A percentile compares a stretch with the other conserved stretches of the same genome.
phyloP scores from a whole-genome alignment of 2,113 vertebrate species.

The Carollia perspicillata region DNA sequence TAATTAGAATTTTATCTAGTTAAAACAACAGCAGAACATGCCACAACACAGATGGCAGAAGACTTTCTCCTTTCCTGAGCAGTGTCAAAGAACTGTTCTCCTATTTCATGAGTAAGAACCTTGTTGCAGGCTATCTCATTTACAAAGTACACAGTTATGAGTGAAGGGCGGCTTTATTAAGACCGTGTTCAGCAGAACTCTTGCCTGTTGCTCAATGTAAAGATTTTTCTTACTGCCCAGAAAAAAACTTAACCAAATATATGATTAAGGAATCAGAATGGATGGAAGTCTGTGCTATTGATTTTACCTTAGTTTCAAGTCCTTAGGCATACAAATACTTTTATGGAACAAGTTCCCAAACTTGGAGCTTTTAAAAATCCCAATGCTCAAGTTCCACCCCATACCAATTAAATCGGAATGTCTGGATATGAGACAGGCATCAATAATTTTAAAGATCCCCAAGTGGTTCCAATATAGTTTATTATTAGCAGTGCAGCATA shows the following conservation, averaged over 20 bases:
- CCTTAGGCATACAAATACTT: slow-evolving; percentile 19
- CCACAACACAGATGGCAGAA: slow-evolving; percentile 65
- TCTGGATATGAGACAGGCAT: background rate
- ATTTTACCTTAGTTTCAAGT: slow-evolving; percentile 27
- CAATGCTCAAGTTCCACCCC: background rate
- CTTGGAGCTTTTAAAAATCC: background rate
- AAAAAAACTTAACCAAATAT: slow-evolving; percentile 39
- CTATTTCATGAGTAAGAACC: slow-evolving; percentile 47
- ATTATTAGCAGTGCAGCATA: background rate
- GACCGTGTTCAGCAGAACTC: slow-evolving; percentile 10
- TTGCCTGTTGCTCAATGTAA: slow-evolving; percentile 30
- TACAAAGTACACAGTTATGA: slow-evolving; percentile 11
- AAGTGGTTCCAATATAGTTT: background rate
- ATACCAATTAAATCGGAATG: background rate
- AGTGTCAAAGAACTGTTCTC: slow-evolving; percentile 53
- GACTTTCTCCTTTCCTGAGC: slow-evolving; percentile 44
- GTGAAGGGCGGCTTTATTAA: background rate
- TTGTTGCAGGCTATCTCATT: slow-evolving; percentile 28
- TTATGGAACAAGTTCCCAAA: background rate
- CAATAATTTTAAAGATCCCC: background rate
- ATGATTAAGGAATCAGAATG: slow-evolving; percentile 39
- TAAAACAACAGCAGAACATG: slow-evolving; percentile 61
- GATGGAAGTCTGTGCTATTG: background rate
- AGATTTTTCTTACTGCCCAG: slow-evolving; percentile 21
- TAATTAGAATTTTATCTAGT: slow-evolving; percentile 67